Evolutionary conservation across 2,888 invertebrate genomes (phyloP).

Genomic region (Trissoscelio sp.): DNA sequence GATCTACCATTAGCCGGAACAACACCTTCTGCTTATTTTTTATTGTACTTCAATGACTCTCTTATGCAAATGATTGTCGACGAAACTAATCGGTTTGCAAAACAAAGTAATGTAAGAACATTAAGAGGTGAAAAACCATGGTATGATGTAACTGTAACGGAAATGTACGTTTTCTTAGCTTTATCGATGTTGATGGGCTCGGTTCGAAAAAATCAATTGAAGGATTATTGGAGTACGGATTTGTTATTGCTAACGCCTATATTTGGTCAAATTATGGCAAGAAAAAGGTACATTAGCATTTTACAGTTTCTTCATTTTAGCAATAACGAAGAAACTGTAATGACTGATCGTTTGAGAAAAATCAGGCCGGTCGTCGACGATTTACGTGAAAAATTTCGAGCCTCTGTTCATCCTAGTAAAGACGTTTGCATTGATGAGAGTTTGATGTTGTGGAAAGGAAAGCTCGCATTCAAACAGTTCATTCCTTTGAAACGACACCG

Average conservation of each 20-base stretch:
- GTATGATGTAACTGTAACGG: conserved; percentile 17
- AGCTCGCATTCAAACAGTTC: conserved; percentile 34
- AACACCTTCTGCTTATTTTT: conserved; percentile 12
- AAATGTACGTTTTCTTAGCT: conserved; percentile 10
- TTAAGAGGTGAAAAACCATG: background rate
- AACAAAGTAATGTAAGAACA: background rate
- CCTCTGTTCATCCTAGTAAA: background rate
- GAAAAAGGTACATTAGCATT: background rate
- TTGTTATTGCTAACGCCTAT: background rate
- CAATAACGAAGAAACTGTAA: conserved; percentile 8
- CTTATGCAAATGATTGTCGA: conserved; percentile 19
- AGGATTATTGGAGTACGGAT: conserved; percentile 45
- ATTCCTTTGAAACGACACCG: conserved; percentile 40
- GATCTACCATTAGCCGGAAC: background rate
- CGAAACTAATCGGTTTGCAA: conserved; percentile 15
- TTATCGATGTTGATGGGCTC: conserved; percentile 23
- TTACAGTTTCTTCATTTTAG: conserved; percentile 13
- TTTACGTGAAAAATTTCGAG: conserved; percentile 16
- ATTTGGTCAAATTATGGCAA: conserved; percentile 7
- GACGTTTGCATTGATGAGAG: conserved; percentile 43
- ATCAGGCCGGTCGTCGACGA: conserved; percentile 24
- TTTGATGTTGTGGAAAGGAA: conserved; percentile 36
- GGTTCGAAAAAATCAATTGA: conserved; percentile 15
- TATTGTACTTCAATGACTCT: conserved; percentile 19
- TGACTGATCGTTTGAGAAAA: conserved; percentile 10